Evolutionary conservation across 2,888 invertebrate genomes (phyloP).

Genomic region (Hirtodrosophila histrioides): DNA sequence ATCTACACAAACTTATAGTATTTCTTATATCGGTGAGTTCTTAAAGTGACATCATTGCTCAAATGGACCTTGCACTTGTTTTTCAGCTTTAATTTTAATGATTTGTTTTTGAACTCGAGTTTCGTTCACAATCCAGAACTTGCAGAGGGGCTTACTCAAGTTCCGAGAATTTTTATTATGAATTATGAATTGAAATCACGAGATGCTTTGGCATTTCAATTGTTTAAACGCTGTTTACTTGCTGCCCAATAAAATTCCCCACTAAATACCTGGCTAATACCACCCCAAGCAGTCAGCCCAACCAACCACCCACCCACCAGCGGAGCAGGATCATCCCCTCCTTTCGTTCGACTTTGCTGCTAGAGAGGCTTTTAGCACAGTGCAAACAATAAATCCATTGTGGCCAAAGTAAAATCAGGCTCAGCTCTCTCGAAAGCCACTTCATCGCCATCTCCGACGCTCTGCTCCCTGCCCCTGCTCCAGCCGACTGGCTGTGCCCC

Average conservation of each 20-base stretch:
- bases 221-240: slow-evolving; percentile 19
- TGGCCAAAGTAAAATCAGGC: slow-evolving; percentile 79
- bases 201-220: slow-evolving; percentile 20
- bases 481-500: background rate
- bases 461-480: background rate
- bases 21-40: slow-evolving; percentile 1
- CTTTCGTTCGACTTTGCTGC: background rate
- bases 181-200: slow-evolving; percentile 21
- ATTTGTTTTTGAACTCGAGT: slow-evolving; percentile 19
- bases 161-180: too few species aligned
- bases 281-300: background rate
- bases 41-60: slow-evolving; percentile 35
- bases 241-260: slow-evolving; percentile 10
- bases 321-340: slow-evolving; percentile 15
- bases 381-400: slow-evolving; percentile 78
- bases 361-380: slow-evolving; percentile 55
- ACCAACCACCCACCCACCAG: background rate
- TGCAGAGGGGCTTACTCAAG: slow-evolving; percentile 6
- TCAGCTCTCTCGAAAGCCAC: slow-evolving; percentile 73
- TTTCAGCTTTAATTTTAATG: slow-evolving; percentile 1
- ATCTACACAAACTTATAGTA: background rate
- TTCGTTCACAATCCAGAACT: slow-evolving; percentile 14
- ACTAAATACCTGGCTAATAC: slow-evolving; percentile 2
- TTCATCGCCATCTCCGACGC: slow-evolving; percentile 52
- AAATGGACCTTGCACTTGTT: slow-evolving; percentile 27